Conservation (phyloP, 2,797 vertebrate species). For the Valencia hispanica region DNA sequence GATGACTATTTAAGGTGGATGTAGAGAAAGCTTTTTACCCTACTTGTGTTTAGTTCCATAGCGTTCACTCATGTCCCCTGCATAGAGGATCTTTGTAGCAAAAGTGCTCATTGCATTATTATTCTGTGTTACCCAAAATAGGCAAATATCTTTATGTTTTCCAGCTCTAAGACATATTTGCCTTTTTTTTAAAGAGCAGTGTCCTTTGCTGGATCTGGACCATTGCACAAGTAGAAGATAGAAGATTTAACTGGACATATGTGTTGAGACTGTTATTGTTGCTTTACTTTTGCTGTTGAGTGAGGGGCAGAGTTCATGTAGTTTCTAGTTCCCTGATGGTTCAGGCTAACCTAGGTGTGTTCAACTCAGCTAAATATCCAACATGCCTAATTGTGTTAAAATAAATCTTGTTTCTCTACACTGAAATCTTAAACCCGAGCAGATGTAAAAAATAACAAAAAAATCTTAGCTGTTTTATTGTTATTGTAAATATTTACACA, state of each 20-base stretch:
- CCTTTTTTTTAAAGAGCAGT: neutral
- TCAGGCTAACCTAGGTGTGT: neutral
- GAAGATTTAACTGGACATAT: neutral
- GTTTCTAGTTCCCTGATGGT: neutral
- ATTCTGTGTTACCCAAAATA: neutral
- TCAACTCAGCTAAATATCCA: neutral
- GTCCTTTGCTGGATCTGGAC: neutral
- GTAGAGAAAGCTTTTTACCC: neutral
- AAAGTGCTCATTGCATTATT: neutral
- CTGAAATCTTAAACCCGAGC: neutral
- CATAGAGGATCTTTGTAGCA: neutral
- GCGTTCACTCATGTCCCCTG: neutral
- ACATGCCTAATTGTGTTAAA: neutral
- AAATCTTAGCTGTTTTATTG: neutral
- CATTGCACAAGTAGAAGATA: neutral
- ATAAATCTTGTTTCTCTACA: neutral
- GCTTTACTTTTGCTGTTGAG: neutral
- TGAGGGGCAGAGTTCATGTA: neutral
- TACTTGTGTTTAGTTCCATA: neutral
- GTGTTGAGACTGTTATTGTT: neutral
- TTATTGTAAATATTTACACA: constrained; percentile 28
- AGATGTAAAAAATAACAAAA: neutral
- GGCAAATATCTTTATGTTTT: neutral
- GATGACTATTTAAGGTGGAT: too few species aligned
- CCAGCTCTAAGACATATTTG: neutral